Base-by-base conservation (phyloP, 2,113 vertebrate genomes). In the Heliornis fulica region DNA sequence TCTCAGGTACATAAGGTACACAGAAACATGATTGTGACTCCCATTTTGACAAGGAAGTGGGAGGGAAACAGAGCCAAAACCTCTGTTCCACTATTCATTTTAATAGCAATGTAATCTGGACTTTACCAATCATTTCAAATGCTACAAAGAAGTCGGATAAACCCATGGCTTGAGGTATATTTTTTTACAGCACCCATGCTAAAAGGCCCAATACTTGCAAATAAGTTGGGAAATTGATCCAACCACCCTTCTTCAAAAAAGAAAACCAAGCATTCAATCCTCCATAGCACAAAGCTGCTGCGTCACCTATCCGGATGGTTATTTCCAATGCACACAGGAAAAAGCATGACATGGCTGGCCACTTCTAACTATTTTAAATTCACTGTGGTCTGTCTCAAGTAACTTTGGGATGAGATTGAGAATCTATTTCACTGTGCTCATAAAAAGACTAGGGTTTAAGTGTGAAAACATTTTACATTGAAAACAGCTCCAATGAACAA, bases 11-110 rank as follows among this genome's bases (percentile, higher is more conserved):
- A 54, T 41, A 45, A 85, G 69, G 14, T 12, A n/a, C 23, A 72
- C 5, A 41, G 16, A 86, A 65, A 31, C 11, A 26, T 3, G 10
- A 66, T 0, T 32, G 26, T 19, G 22, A 34, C 14, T 66, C 57
- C 8, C 7, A 83, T 64, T 50, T 26, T 65, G 31, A 57, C 9
- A 56, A 64, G 18, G 15, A 41, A 46, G 46, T 23, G 13, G 5
- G 46, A 13, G 15, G 21, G 31, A 69, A 19, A 23, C 18, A 31
- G 17, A 68, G 4, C 9, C 26, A 66, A 76, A 72, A 28, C 16
- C 17, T 46, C n/a, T 0, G 0, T 5, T 14, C 3, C 15, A 5
- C 10, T 7, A 0, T 25, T 29, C 2, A 10, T 22, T 25, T 72
- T 29, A 45, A 48, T 5, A 57, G 10, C 10, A 11, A 13, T 9